phyloP scores from a whole-genome alignment of 2,888 invertebrate species.

The Drosophila birchii region DNA sequence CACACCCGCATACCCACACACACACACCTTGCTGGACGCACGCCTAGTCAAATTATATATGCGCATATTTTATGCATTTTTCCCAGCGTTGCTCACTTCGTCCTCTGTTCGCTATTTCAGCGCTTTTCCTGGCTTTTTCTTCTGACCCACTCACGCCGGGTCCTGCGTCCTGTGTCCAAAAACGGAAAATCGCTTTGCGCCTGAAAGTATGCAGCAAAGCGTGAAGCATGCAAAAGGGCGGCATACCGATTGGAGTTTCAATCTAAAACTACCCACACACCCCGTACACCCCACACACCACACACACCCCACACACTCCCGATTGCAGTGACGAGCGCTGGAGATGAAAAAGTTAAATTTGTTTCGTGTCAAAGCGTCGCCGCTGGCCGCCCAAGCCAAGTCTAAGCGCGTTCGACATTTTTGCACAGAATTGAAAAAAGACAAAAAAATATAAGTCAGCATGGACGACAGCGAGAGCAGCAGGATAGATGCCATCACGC shows the following conservation, averaged over 20 bases:
- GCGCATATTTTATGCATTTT: slow-evolving; percentile 80
- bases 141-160: slow-evolving; percentile 29
- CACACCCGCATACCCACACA: slow-evolving; percentile 39
- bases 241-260: slow-evolving; percentile 63
- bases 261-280: slow-evolving; percentile 25
- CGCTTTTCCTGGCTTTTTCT: slow-evolving; percentile 17
- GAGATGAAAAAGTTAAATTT: slow-evolving; percentile 80
- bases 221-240: slow-evolving; percentile 68
- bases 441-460: slow-evolving; percentile 57
- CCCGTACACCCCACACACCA: neutral
- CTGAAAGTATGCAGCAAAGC: slow-evolving; percentile 78
- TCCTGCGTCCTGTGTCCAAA: slow-evolving; percentile 62
- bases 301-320: slow-evolving; percentile 4
- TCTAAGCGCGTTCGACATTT: slow-evolving; percentile 79
- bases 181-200: slow-evolving; percentile 78
- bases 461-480: slow-evolving; percentile 29
- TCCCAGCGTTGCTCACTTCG: slow-evolving; percentile 66
- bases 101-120: slow-evolving; percentile 23
- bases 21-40: slow-evolving; percentile 59
- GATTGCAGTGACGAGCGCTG: slow-evolving; percentile 55
- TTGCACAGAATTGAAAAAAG: slow-evolving; percentile 63
- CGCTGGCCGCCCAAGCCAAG: slow-evolving; percentile 63
- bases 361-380: slow-evolving; percentile 80
- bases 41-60: slow-evolving; percentile 79
- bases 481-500: slow-evolving; percentile 44